phyloP scores from a whole-genome alignment of 2,113 vertebrate genomes.

The Strix aluco region DNA sequence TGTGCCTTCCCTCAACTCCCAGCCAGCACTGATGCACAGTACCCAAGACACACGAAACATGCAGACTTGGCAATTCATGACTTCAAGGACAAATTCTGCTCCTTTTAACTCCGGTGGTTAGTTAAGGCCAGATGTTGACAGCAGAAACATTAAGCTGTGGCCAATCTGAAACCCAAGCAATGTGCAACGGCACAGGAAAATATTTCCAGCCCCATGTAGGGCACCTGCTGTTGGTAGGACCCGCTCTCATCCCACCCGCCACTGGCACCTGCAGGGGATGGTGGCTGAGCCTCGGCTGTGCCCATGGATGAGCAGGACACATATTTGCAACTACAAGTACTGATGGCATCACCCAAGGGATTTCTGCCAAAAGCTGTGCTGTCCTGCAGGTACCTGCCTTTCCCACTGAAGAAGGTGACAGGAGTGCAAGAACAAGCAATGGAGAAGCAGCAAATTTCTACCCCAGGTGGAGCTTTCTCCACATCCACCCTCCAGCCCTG shows the following conservation, averaged over 20 bases:
- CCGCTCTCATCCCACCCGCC: background rate
- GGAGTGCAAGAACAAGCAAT: background rate
- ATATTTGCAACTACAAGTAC: background rate
- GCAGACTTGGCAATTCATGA: background rate
- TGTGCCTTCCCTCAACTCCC: background rate
- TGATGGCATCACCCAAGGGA: background rate
- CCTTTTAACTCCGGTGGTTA: background rate
- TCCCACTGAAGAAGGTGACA: background rate
- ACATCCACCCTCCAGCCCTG: background rate
- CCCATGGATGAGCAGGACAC: background rate
- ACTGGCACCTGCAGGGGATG: fast-evolving
- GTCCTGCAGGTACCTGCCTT: background rate
- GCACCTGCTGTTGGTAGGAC: background rate
- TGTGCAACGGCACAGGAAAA: background rate
- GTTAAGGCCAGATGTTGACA: background rate
- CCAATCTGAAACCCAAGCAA: background rate
- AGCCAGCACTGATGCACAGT: background rate
- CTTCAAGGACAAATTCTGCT: background rate
- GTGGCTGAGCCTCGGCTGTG: background rate
- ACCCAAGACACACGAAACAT: background rate
- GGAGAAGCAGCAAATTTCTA: background rate
- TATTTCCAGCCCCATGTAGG: background rate
- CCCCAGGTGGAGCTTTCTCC: background rate
- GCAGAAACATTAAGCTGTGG: background rate
- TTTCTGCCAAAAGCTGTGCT: background rate